A percentile compares a stretch with the other conserved stretches of the same genome.
Conservation (phyloP, 1,140 invertebrate species). For the Elysia chlorotica region DNA sequence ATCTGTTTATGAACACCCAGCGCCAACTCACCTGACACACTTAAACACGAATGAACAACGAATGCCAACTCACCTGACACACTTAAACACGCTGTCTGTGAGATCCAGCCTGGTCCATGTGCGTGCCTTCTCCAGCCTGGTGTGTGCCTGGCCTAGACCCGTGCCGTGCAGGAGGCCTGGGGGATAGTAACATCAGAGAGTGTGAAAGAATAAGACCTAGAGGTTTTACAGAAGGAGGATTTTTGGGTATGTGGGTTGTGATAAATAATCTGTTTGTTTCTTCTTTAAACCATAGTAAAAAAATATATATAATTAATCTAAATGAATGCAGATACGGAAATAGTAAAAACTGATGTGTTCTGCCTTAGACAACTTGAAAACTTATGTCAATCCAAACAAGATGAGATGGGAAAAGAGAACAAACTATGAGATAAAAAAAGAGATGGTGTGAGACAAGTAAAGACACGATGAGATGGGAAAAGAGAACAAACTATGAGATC, state of each 20-base stretch:
- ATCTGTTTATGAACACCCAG: background rate
- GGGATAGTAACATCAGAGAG: background rate
- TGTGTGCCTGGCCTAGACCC: slow-evolving; percentile 39
- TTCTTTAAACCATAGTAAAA: background rate
- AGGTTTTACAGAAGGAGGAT: background rate
- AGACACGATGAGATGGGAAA: too few relatives aligned
- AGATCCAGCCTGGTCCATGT: slow-evolving; percentile 5
- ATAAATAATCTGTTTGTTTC: background rate
- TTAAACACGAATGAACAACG: background rate
- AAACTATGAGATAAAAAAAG: too few relatives aligned
- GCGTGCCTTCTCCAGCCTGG: slow-evolving; percentile 23
- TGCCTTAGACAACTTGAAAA: too few relatives aligned
- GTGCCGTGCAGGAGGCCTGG: slow-evolving; percentile 52
- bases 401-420: too few relatives aligned
- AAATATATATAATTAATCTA: background rate
- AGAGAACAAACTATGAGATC: too few relatives aligned
- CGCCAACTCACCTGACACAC: background rate
- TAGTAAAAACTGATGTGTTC: background rate
- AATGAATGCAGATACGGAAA: background rate
- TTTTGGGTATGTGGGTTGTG: background rate
- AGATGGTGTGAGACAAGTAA: too few relatives aligned
- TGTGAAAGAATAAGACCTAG: background rate
- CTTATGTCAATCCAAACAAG: too few relatives aligned
- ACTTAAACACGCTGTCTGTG: slow-evolving; percentile 36
- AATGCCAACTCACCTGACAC: slow-evolving; percentile 38